Conservation (phyloP, 2,888 invertebrate species). For the Adelognathus sp. region DNA sequence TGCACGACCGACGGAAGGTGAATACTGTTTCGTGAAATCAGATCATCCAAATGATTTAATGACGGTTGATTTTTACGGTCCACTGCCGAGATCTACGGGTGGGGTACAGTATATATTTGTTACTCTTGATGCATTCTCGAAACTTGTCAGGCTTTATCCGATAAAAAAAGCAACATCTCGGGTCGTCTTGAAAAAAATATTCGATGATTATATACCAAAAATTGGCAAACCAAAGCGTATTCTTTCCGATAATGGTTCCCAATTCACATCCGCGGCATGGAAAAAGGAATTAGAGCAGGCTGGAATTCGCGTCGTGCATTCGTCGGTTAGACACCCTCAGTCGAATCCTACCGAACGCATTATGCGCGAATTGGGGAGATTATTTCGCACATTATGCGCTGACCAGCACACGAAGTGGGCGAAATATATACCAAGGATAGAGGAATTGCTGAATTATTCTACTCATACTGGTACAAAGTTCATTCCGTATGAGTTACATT, state of each 20-base stretch:
- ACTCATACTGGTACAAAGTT: background rate
- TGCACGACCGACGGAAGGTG: background rate
- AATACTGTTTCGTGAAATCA: background rate
- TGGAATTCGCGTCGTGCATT: constrained; percentile 1
- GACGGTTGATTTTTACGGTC: constrained; percentile 26
- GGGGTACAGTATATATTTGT: constrained; percentile 32
- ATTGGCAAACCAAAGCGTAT: constrained; percentile 6
- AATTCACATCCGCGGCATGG: constrained; percentile 3
- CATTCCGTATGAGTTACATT: constrained; percentile 1
- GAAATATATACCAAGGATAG: background rate
- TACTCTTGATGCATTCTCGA: constrained; percentile 12
- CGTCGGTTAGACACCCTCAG: constrained; percentile 24
- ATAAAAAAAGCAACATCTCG: constrained; percentile 1
- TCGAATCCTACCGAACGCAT: constrained; percentile 25
- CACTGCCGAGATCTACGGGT: background rate
- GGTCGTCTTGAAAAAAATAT: background rate
- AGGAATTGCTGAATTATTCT: background rate
- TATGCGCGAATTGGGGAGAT: constrained; percentile 24
- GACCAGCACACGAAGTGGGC: constrained; percentile 33
- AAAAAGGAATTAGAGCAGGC: background rate
- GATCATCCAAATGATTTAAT: background rate
- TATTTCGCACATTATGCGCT: constrained; percentile 25
- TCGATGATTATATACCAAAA: constrained; percentile 7
- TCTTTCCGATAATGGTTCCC: constrained; percentile 15
- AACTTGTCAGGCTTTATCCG: constrained; percentile 8